These are phyloP conservation scores for Palaemon carinicauda DNA, from an alignment of 1,140 invertebrate species.

Conservation along the genomic window DNA sequence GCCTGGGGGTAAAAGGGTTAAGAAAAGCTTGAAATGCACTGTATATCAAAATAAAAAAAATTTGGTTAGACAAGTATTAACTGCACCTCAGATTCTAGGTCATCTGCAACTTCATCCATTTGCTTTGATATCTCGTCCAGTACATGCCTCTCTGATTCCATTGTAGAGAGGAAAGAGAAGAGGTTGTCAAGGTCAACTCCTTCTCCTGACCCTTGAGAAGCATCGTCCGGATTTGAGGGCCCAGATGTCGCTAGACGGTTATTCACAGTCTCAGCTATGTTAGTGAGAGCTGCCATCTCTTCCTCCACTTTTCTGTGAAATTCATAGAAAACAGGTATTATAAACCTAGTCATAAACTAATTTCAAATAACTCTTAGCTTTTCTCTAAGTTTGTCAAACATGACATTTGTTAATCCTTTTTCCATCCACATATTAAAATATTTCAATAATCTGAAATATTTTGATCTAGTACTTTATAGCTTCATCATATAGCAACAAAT, in stretches of 20 bases:
- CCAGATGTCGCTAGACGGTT: slow-evolving; percentile 58
- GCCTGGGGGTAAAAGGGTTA: too few species aligned
- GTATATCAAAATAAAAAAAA: background rate
- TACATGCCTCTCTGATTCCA: slow-evolving; percentile 73
- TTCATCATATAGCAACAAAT: too few species aligned
- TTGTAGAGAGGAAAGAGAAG: slow-evolving; percentile 89
- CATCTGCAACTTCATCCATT: slow-evolving; percentile 81
- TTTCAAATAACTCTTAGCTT: background rate
- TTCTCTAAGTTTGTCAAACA: background rate
- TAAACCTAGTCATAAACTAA: background rate
- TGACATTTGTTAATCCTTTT: too few species aligned
- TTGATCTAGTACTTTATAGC: too few species aligned
- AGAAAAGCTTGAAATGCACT: too few species aligned
- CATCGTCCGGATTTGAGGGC: slow-evolving; percentile 65
- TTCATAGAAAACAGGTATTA: background rate
- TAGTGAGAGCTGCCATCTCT: slow-evolving; percentile 77
- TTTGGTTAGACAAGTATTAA: background rate
- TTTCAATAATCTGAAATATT: too few species aligned
- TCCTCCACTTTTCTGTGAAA: slow-evolving; percentile 63
- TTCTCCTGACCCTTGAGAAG: slow-evolving; percentile 70
- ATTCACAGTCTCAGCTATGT: slow-evolving; percentile 81
- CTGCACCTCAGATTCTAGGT: slow-evolving; percentile 61
- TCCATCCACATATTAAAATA: too few species aligned
- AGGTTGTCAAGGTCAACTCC: slow-evolving; percentile 90
- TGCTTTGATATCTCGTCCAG: slow-evolving; percentile 86